Evolutionary conservation across 2,113 vertebrate species (phyloP).

Genomic region (Phasianus colchicus): DNA sequence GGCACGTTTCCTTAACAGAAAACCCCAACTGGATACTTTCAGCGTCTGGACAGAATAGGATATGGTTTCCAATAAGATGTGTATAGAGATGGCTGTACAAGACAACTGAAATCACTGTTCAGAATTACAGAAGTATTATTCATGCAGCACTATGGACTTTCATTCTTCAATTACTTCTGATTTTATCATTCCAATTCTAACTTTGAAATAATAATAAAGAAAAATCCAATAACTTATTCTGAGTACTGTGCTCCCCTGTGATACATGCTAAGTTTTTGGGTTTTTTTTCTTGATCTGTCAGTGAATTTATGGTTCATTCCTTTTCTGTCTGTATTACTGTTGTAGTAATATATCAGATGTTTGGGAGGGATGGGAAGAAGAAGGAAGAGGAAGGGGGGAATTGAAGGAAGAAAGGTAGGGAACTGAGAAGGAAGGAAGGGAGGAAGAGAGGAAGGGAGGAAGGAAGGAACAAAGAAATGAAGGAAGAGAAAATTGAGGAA

Average conservation of each 20-base stretch:
- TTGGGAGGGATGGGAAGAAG: neutral
- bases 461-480: neutral
- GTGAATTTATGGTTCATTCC: slow-evolving; percentile 4
- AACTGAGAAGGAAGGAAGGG: neutral
- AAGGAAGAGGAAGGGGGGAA: neutral
- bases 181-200: slow-evolving; percentile 62
- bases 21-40: neutral
- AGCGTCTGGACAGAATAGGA: neutral
- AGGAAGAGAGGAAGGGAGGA: neutral
- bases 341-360: neutral
- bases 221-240: neutral
- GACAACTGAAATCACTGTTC: slow-evolving; percentile 10
- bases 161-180: slow-evolving; percentile 17
- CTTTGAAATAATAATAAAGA: neutral
- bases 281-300: slow-evolving; percentile 31
- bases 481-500: neutral
- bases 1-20: neutral
- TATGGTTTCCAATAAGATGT: rapidly evolving
- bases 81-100: neutral
- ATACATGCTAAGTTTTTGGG: neutral
- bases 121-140: slow-evolving; percentile 45
- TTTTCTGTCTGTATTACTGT: neutral
- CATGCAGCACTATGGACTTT: slow-evolving; percentile 12
- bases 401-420: neutral
- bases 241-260: neutral